Evolutionary conservation across 2,113 vertebrate genomes (phyloP).

Genomic region (Odocoileus virginianus): DNA sequence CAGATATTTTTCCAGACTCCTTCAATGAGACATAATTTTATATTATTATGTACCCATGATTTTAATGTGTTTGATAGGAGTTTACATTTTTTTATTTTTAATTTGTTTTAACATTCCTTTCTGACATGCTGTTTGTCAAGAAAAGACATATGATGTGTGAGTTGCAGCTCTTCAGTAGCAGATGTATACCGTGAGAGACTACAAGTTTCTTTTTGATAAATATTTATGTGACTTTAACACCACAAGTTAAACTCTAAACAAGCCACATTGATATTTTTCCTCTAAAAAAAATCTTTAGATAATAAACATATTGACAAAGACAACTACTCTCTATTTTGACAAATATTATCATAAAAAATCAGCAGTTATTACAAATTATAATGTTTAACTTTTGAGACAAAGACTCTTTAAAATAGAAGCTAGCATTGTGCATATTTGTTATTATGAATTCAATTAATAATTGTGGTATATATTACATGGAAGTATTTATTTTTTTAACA

Average conservation of each 20-base stretch:
- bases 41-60: conserved; percentile 28
- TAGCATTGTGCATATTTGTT: background rate
- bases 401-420: background rate
- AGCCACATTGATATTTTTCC: background rate
- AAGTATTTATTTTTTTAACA: background rate
- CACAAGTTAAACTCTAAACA: background rate
- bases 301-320: background rate
- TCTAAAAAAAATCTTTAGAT: background rate
- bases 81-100: background rate
- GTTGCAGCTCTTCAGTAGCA: conserved; percentile 37
- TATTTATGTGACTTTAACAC: conserved; percentile 56
- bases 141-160: background rate
- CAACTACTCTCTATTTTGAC: background rate
- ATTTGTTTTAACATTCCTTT: conserved; percentile 38
- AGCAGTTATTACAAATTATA: background rate
- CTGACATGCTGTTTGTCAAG: conserved; percentile 26
- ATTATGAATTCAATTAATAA: background rate
- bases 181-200: background rate
- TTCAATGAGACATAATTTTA: conserved; percentile 21
- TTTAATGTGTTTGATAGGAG: conserved; percentile 38
- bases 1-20: conserved; percentile 34
- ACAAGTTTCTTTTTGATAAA: conserved; percentile 50
- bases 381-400: background rate
- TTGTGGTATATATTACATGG: background rate
- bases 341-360: conserved; percentile 6